These are phyloP conservation scores for Bradynema listronoti DNA, from an alignment of 1,140 invertebrate species.

Conservation along the genomic window DNA sequence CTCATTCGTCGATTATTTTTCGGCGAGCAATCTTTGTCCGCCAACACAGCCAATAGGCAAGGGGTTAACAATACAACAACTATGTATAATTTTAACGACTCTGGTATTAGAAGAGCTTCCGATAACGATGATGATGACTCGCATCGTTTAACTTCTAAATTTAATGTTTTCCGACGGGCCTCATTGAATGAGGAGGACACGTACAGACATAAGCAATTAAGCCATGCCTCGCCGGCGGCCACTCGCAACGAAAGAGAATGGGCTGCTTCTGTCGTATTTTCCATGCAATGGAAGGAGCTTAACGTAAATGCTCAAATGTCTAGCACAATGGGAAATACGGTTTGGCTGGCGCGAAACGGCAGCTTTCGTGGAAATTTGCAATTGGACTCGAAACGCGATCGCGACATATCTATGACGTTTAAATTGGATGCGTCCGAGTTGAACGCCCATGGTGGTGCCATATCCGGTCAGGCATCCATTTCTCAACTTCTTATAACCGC, in stretches of 20 bases:
- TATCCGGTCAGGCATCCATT: constrained; percentile 45
- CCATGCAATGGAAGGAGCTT: constrained; percentile 52
- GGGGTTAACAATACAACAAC: no score
- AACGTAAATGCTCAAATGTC: constrained; percentile 55
- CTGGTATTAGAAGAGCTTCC: no score
- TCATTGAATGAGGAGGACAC: neutral
- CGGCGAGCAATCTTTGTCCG: constrained; percentile 47
- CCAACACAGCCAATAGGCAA: neutral
- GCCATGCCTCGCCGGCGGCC: neutral
- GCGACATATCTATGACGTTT: constrained; percentile 38
- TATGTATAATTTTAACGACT: no score
- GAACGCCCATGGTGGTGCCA: constrained; percentile 45
- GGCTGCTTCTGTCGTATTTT: constrained; percentile 42
- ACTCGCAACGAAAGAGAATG: constrained; percentile 22
- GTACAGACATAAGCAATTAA: neutral
- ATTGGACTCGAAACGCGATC: constrained; percentile 38
- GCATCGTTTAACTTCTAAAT: no score
- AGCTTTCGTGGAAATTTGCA: constrained; percentile 25
- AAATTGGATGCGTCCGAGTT: constrained; percentile 33
- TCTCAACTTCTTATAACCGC: constrained; percentile 28
- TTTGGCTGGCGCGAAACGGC: constrained; percentile 41
- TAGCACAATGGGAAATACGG: constrained; percentile 47
- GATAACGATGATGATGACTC: no score
- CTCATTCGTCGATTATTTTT: constrained; percentile 48
- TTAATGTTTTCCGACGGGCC: no score